phyloP scores from a whole-genome alignment of 2,113 vertebrate genomes.

The Plestiodon gilberti region DNA sequence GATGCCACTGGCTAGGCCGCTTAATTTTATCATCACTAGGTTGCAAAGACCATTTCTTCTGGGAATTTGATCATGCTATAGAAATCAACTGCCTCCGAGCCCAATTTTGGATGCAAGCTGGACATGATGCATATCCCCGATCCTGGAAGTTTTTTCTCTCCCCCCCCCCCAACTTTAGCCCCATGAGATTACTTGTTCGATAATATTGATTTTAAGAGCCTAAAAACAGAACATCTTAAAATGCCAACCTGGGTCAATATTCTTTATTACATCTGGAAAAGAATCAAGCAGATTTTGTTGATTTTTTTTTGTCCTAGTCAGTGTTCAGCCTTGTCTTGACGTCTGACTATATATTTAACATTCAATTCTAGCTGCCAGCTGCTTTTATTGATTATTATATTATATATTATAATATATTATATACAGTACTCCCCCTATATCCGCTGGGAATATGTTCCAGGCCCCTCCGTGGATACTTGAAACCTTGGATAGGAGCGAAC shows the following conservation, averaged over 20 bases:
- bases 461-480: no score
- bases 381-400: slow-evolving; percentile 10
- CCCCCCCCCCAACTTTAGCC: not conserved
- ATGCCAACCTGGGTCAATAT: not conserved
- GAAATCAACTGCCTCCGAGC: slow-evolving; percentile 33
- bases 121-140: not conserved
- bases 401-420: no score
- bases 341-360: slow-evolving; percentile 10
- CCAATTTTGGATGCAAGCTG: not conserved
- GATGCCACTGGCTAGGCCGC: slow-evolving; percentile 28
- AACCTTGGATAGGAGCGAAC: no score
- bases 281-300: not conserved
- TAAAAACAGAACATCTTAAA: not conserved
- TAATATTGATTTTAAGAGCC: not conserved
- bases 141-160: not conserved
- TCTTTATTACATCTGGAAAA: slow-evolving; percentile 6
- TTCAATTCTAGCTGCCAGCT: slow-evolving; percentile 13
- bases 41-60: slow-evolving; percentile 56
- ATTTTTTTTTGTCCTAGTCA: not conserved
- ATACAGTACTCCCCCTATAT: no score
- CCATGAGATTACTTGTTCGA: not conserved
- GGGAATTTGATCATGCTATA: slow-evolving; percentile 22
- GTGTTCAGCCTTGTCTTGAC: not conserved
- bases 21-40: slow-evolving; percentile 47
- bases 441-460: no score